Evolutionary conservation across 2,113 vertebrate genomes (phyloP).

Genomic region (Fukomys damarensis): DNA sequence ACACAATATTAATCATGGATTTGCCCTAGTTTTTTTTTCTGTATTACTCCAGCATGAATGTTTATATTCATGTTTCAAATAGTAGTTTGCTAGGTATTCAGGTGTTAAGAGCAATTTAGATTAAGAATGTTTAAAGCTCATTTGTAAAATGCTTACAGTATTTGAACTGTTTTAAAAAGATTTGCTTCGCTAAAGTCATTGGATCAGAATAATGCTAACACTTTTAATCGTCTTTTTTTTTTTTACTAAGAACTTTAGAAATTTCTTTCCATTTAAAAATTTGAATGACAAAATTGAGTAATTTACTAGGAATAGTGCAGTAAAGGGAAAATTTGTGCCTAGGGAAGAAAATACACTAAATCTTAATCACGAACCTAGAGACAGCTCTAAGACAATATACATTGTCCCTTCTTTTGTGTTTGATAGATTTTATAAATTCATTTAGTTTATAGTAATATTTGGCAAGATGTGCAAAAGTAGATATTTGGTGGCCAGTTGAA

Average conservation of each 20-base stretch:
- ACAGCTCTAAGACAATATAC: background rate
- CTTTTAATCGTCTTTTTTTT: constrained; percentile 81
- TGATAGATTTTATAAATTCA: background rate
- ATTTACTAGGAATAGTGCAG: constrained; percentile 75
- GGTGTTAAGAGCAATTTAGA: constrained; percentile 83
- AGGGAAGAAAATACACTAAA: constrained; percentile 57
- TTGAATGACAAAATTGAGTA: constrained; percentile 75
- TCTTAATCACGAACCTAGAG: constrained; percentile 51
- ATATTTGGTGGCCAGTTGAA: background rate
- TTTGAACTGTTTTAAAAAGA: constrained; percentile 84
- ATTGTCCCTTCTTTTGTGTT: background rate
- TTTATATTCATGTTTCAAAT: constrained; percentile 82
- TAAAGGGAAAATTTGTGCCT: constrained; percentile 72
- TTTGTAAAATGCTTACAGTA: constrained; percentile 82
- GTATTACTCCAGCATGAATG: constrained; percentile 28
- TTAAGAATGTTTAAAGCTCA: constrained; percentile 83
- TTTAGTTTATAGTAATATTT: constrained; percentile 8
- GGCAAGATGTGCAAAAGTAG: background rate
- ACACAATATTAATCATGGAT: constrained; percentile 61
- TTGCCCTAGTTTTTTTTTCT: constrained; percentile 79
- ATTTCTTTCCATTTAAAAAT: constrained; percentile 76
- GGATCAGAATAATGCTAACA: constrained; percentile 81
- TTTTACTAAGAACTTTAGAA: constrained; percentile 75
- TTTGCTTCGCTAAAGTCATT: constrained; percentile 80
- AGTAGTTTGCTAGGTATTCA: constrained; percentile 82